Conservation (phyloP, 1,140 invertebrate species). For the Hyphantria cunea region DNA sequence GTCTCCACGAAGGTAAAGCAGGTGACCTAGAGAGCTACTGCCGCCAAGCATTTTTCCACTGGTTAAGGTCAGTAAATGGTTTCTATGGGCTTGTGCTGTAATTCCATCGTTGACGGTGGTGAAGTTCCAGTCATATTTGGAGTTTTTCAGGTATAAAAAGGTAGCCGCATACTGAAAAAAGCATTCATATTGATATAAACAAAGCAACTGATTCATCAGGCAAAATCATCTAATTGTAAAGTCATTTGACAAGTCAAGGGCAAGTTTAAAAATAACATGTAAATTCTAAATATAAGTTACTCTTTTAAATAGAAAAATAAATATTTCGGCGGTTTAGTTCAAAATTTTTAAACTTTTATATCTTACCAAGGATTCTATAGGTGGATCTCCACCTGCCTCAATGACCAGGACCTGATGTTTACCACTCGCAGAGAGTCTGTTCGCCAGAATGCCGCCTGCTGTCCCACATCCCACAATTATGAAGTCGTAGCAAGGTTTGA, state of each 20-base stretch:
- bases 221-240: no score
- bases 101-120: slow-evolving; percentile 1
- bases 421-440: slow-evolving; percentile 13
- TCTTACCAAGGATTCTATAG: slow-evolving; percentile 7
- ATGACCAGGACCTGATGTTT: slow-evolving; percentile 10
- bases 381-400: slow-evolving; percentile 18
- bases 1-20: slow-evolving; percentile 26
- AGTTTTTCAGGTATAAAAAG: background rate
- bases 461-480: slow-evolving; percentile 23
- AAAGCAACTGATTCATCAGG: no score
- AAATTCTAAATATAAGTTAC: no score
- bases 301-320: no score
- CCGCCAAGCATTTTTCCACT: slow-evolving; percentile 26
- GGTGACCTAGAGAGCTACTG: slow-evolving; percentile 12
- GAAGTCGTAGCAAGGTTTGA: slow-evolving; percentile 12
- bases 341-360: no score
- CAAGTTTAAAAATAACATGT: no score
- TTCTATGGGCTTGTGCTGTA: slow-evolving; percentile 3
- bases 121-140: background rate
- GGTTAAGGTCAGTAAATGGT: slow-evolving; percentile 1
- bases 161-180: slow-evolving; percentile 1
- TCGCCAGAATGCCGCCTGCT: slow-evolving; percentile 14
- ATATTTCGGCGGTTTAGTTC: no score
- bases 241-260: no score
- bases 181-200: background rate